Conservation (phyloP, 2,797 vertebrate species). For the Todus mexicanus region DNA sequence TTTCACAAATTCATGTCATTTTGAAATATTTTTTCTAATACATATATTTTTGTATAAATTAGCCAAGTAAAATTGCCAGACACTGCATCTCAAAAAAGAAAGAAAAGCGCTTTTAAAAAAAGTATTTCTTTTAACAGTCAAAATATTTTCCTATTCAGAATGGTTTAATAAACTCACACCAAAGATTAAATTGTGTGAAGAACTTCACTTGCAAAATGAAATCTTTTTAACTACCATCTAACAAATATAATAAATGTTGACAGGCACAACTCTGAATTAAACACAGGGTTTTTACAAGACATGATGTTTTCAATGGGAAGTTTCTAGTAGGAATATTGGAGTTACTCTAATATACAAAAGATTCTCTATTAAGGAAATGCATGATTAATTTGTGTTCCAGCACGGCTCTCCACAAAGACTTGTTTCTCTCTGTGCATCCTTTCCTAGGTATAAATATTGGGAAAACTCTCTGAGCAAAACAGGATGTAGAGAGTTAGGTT, state of each 20-base stretch:
- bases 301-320: neutral
- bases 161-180: neutral
- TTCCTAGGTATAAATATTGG: neutral
- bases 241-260: neutral
- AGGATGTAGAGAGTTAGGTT: neutral
- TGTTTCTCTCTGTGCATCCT: neutral
- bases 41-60: neutral
- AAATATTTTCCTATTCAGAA: neutral
- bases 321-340: neutral
- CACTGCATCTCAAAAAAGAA: neutral
- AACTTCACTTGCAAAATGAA: neutral
- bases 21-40: too few relatives aligned
- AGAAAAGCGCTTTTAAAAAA: neutral
- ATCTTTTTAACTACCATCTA: neutral
- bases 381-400: neutral
- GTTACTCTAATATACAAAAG: neutral
- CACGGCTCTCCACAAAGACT: neutral
- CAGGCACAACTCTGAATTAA: neutral
- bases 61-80: neutral
- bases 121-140: neutral
- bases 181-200: neutral
- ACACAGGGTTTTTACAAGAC: constrained; percentile 9
- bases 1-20: too few relatives aligned
- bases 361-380: neutral
- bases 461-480: neutral